These are phyloP conservation scores for Brachionus koreanus DNA, from an alignment of 1,140 invertebrate genomes.

Conservation along the genomic window DNA sequence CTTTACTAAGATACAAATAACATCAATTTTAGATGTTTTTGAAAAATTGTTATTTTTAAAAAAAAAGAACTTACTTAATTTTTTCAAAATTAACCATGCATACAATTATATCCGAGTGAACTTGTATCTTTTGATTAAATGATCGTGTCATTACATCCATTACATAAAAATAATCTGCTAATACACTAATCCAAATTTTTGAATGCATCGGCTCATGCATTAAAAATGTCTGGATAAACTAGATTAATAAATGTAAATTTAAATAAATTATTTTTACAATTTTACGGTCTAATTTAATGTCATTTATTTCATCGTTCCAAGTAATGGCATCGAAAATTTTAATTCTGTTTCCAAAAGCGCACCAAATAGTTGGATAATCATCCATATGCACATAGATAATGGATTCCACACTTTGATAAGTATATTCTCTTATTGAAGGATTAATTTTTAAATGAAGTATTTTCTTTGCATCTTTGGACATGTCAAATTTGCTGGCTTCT, in stretches of 20 bases:
- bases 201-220: not conserved
- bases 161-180: conserved; percentile 6
- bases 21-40: not conserved
- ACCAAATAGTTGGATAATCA: conserved; percentile 29
- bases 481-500: not conserved
- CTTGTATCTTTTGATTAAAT: not conserved
- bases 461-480: conserved; percentile 38
- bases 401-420: conserved; percentile 22
- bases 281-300: conserved; percentile 21
- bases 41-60: not conserved
- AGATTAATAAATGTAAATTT: not conserved
- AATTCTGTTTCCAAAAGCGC: conserved; percentile 25
- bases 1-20: not conserved
- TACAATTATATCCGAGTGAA: conserved; percentile 25
- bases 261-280: conserved; percentile 3
- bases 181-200: conserved; percentile 18
- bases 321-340: conserved; percentile 37
- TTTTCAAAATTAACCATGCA: not conserved
- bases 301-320: conserved; percentile 25
- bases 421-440: not conserved
- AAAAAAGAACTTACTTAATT: not conserved
- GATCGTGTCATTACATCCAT: conserved; percentile 24
- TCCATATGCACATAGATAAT: conserved; percentile 35
- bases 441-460: conserved; percentile 3
- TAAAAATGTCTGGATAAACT: not conserved